Conservation (phyloP, 2,113 vertebrate genomes). For the Bubo blakistoni region DNA sequence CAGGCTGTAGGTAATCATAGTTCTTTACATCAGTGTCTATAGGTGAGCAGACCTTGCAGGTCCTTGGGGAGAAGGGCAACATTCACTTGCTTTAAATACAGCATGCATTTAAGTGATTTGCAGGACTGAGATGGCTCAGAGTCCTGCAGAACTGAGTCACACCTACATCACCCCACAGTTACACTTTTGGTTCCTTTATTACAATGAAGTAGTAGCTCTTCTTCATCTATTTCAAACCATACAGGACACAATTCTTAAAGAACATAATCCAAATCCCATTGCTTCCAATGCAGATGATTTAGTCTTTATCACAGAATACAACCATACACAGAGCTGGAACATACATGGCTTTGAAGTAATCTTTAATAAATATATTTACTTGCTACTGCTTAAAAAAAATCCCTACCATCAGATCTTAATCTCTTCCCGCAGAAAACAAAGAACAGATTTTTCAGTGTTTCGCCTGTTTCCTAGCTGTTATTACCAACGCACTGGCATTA, state of each 20-base stretch:
- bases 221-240: not conserved
- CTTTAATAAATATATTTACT: not conserved
- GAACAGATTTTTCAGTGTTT: conserved; percentile 20
- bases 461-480: not conserved
- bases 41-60: not conserved
- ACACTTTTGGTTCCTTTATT: not conserved
- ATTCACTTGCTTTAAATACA: not conserved
- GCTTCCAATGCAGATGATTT: not conserved
- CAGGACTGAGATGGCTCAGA: not conserved
- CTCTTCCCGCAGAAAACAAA: not conserved
- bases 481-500: conserved; percentile 31
- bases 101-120: not conserved
- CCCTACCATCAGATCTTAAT: conserved; percentile 20
- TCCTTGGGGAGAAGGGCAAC: not conserved
- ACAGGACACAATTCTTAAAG: not conserved
- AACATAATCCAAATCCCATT: not conserved
- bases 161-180: not conserved
- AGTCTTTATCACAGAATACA: not conserved
- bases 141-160: not conserved
- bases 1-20: not conserved
- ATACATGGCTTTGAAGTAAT: not conserved
- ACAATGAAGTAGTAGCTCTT: not conserved
- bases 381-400: not conserved
- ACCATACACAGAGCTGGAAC: not conserved
- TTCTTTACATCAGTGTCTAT: not conserved